Evolutionary conservation across 1,140 invertebrate species (phyloP).

Genomic region (Polyergus mexicanus): DNA sequence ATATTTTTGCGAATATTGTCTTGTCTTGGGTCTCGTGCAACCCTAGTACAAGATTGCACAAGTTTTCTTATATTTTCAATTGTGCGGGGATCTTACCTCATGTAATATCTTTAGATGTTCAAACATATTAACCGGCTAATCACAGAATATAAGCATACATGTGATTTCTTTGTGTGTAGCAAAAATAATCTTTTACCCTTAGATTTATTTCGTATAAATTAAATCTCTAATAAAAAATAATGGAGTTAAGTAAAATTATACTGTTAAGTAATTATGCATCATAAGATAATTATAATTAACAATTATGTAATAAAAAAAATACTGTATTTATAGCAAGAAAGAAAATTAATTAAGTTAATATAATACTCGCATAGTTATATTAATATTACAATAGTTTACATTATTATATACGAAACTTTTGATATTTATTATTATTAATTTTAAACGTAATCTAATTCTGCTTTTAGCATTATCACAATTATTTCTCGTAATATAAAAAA

Average conservation of each 20-base stretch:
- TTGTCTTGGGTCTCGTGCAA: too few relatives aligned
- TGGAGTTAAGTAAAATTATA: neutral
- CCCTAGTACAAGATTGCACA: too few relatives aligned
- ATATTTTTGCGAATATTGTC: too few relatives aligned
- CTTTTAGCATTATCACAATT: neutral
- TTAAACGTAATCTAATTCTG: neutral
- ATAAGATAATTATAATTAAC: neutral
- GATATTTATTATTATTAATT: slow-evolving; percentile 3
- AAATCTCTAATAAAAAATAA: neutral
- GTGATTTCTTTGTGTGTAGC: neutral
- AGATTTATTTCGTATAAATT: neutral
- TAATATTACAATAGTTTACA: neutral
- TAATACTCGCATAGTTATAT: neutral
- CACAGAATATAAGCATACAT: neutral
- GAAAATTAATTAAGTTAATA: neutral
- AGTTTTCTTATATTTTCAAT: too few relatives aligned
- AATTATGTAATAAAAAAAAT: neutral
- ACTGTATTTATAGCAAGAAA: neutral
- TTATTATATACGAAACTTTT: neutral
- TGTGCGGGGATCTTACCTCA: neutral
- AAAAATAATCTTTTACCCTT: neutral
- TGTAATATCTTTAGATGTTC: neutral
- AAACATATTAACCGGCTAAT: neutral
- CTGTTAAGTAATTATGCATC: neutral
- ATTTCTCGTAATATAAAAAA: neutral